Evolutionary conservation across 2,113 vertebrate genomes (phyloP).

Genomic region (Lophochroa leadbeateri): DNA sequence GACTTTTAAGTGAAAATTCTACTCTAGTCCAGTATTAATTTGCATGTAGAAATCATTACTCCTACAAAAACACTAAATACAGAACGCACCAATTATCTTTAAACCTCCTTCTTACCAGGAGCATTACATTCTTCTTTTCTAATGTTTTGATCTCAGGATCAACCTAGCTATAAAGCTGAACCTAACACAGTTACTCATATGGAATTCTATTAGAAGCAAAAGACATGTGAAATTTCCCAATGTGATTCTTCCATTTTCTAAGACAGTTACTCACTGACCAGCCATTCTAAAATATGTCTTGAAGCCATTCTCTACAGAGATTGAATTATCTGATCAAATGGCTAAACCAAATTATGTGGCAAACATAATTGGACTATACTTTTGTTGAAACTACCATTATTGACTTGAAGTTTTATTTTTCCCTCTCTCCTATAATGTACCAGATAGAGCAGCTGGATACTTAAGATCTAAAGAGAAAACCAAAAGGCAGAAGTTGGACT

Average conservation of each 20-base stretch:
- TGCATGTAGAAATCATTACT: background rate
- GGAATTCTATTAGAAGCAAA: background rate
- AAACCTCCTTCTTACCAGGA: background rate
- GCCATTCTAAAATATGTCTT: background rate
- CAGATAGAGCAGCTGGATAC: background rate
- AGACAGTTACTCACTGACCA: background rate
- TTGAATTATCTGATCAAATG: background rate
- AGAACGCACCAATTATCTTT: background rate
- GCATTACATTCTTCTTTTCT: background rate
- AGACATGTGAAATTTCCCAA: background rate
- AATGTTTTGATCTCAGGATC: background rate
- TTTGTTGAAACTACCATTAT: background rate
- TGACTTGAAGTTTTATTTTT: slow-evolving; percentile 1
- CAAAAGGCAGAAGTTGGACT: background rate
- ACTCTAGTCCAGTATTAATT: background rate
- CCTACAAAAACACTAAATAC: background rate
- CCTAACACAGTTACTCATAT: background rate
- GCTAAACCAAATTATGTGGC: slow-evolving; percentile 12
- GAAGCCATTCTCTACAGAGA: background rate
- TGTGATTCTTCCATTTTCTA: background rate
- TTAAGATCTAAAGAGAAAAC: background rate
- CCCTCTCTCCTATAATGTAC: background rate
- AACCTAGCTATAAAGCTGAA: background rate
- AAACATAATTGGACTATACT: background rate
- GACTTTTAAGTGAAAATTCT: background rate